phyloP scores from a whole-genome alignment of 2,113 vertebrate species.

The Hyla sarda region DNA sequence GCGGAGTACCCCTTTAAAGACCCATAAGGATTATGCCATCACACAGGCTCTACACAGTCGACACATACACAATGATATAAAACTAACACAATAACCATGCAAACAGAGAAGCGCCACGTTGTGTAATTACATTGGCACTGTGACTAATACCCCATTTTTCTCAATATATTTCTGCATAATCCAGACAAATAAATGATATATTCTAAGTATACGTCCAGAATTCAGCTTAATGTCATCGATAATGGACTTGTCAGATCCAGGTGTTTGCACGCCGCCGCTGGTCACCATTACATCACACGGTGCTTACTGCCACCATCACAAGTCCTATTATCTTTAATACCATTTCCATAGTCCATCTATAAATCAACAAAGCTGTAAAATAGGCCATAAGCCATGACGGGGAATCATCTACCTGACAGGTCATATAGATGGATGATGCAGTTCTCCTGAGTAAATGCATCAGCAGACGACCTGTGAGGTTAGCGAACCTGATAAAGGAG shows the following conservation, averaged over 20 bases:
- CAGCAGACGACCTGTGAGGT: slow-evolving; percentile 30
- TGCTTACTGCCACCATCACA: neutral
- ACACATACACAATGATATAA: neutral
- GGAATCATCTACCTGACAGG: neutral
- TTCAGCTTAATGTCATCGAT: neutral
- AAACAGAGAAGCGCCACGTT: neutral
- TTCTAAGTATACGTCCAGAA: too few relatives aligned
- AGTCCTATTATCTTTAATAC: slow-evolving; percentile 2
- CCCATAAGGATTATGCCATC: neutral
- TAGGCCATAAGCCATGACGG: neutral
- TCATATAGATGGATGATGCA: neutral
- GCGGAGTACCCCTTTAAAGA: too few relatives aligned
- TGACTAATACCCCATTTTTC: too few relatives aligned
- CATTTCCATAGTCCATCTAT: neutral
- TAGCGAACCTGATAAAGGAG: slow-evolving; percentile 15
- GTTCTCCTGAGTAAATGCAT: neutral
- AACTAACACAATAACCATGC: neutral
- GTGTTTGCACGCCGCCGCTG: neutral
- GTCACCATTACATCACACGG: slow-evolving; percentile 1
- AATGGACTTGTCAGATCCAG: neutral
- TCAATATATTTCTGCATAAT: neutral
- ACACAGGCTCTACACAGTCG: neutral
- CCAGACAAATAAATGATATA: neutral
- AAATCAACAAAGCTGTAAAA: neutral
- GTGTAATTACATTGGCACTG: neutral